Conservation (phyloP, 1,140 invertebrate species). For the Nasonia vitripennis region DNA sequence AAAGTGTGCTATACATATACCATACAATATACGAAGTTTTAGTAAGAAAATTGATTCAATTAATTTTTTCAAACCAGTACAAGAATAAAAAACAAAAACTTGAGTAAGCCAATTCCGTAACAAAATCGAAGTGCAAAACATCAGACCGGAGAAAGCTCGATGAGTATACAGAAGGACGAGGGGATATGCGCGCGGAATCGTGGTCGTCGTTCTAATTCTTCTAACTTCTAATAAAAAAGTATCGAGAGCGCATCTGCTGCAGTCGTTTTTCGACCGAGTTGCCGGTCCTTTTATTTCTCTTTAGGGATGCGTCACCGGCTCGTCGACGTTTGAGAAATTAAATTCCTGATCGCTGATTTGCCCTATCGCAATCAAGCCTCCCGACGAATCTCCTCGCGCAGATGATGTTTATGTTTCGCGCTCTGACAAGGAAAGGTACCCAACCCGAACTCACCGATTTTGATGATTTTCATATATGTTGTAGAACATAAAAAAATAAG, state of each 20-base stretch:
- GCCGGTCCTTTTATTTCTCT: neutral
- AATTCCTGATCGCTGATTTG: neutral
- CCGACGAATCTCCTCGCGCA: too few species aligned
- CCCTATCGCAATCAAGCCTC: neutral
- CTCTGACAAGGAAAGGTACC: too few species aligned
- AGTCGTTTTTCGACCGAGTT: neutral
- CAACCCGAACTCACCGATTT: too few species aligned
- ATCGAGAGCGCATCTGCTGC: slow-evolving; percentile 48
- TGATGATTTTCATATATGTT: too few species aligned
- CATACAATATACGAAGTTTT: neutral
- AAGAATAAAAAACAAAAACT: too few species aligned
- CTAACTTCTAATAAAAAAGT: too few species aligned
- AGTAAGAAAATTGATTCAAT: too few species aligned
- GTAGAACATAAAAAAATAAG: too few species aligned
- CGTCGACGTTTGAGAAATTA: neutral
- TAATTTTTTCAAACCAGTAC: too few species aligned
- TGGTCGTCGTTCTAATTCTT: slow-evolving; percentile 69
- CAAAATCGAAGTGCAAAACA: neutral
- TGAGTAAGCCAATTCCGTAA: too few species aligned
- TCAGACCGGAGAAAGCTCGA: neutral
- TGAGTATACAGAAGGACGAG: neutral
- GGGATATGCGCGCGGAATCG: slow-evolving; percentile 58
- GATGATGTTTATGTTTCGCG: too few species aligned
- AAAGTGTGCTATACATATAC: neutral
- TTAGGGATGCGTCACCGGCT: neutral